Evolutionary conservation across 2,888 invertebrate genomes (phyloP), one percentile per base, ranked within the genome.

Genomic region (Syrphus vitripennis): DNA sequence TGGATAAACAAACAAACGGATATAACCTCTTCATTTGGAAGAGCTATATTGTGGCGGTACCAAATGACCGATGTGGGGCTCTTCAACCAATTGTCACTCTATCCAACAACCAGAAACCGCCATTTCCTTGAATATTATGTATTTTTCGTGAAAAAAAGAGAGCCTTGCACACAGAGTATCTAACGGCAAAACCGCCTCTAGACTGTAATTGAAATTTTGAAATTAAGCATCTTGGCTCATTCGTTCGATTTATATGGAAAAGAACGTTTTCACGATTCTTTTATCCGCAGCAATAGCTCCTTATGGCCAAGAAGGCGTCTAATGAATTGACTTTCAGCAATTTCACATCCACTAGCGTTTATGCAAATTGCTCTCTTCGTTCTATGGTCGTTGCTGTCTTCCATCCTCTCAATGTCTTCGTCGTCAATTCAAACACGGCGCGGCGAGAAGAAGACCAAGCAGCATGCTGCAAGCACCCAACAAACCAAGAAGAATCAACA

Each of bases 321-420:
- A 86, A 86, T 86, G 86, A 86, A 86, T 86, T 86, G 86, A 82
- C 86, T 86, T 77, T 86, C 86, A 74, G 82, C 69, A 74, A 86
- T 78, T 78, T 86, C 82, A 74, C 77, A 78, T 78, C 77, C 84
- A 65, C 86, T 45, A 67, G 86, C 72, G 77, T 86, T 86, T 86
- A 86, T 86, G 86, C 82, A 86, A 82, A 86, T 86, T 78, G 63
- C 48, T 14, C 24, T 55, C 4, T 16, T 34, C 21, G 29, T 21
- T 21, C 34, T 12, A 34, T 34, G 34, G 16, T 55, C 26, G 9
- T 55, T 16, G 16, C n/a, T 2, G 4, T 14, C 24, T 3, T 26
- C n/a, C 26, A n/a, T 55, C 55, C 2, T 61, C n/a, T n/a, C n/a
- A n/a, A n/a, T n/a, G 24, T 42, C 29, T 9, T 34, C 31, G 24